Evolutionary conservation across 2,888 invertebrate genomes (phyloP).

Genomic region (Melinopterus prodromus): DNA sequence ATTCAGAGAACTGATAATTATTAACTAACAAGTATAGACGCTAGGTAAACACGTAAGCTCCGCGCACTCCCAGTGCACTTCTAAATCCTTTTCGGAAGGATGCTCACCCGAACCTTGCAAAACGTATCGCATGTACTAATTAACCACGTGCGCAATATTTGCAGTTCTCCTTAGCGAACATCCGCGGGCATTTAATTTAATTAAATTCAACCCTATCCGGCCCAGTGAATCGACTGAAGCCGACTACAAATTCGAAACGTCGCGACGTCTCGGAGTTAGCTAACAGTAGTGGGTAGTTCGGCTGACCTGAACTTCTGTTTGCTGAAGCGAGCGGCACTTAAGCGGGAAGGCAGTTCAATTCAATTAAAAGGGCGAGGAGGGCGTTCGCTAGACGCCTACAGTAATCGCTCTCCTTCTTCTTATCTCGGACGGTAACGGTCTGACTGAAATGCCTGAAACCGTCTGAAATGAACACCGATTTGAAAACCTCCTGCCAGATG

Average conservation of each 20-base stretch:
- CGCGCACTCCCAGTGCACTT: no score
- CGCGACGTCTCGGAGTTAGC: not conserved
- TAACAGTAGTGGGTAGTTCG: not conserved
- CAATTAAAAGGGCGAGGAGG: not conserved
- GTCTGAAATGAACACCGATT: not conserved
- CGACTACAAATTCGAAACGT: not conserved
- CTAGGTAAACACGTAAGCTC: no score
- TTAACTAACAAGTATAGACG: no score
- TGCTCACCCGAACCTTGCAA: not conserved
- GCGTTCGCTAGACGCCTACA: not conserved
- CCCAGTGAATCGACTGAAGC: not conserved
- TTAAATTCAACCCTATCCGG: not conserved
- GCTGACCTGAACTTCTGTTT: not conserved
- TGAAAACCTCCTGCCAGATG: slow-evolving; percentile 4
- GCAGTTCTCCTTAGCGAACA: not conserved
- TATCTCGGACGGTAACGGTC: not conserved
- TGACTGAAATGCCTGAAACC: not conserved
- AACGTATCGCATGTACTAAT: not conserved
- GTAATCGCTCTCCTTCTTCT: not conserved
- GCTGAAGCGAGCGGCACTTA: not conserved
- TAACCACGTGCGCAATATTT: not conserved
- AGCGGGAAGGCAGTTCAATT: not conserved
- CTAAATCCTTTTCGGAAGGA: not conserved
- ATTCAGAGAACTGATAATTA: no score
- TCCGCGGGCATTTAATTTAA: not conserved